phyloP scores from a whole-genome alignment of 2,888 invertebrate genomes.

The Chrysotoxum bicinctum region DNA sequence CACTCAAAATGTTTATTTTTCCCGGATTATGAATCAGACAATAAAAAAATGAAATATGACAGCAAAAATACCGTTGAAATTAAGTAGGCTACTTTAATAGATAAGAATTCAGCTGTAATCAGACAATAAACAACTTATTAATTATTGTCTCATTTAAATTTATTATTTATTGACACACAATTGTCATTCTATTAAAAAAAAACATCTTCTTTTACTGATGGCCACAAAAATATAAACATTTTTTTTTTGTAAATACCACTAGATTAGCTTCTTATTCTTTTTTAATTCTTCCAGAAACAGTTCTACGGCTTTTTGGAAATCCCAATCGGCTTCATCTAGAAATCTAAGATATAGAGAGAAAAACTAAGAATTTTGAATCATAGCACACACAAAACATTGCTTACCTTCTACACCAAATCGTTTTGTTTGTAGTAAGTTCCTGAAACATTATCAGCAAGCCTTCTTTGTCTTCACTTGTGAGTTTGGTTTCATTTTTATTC shows the following conservation, averaged over 20 bases:
- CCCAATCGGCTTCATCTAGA: constrained; percentile 78
- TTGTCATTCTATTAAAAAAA: not conserved
- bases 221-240: not conserved
- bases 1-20: not conserved
- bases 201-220: not conserved
- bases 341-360: constrained; percentile 70
- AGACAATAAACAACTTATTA: constrained; percentile 15
- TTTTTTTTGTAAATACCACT: not conserved
- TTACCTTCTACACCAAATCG: constrained; percentile 76
- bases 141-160: constrained; percentile 29
- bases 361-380: not conserved
- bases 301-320: constrained; percentile 75
- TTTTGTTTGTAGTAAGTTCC: constrained; percentile 76
- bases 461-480: constrained; percentile 75
- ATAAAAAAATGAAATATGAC: not conserved
- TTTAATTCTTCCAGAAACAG: constrained; percentile 74
- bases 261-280: constrained; percentile 73
- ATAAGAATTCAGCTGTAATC: constrained; percentile 7
- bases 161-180: constrained; percentile 11
- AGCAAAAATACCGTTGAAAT: not conserved
- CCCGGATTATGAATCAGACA: constrained; percentile 14
- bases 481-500: constrained; percentile 44
- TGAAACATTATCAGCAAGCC: constrained; percentile 77
- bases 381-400: not conserved
- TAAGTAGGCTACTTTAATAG: constrained; percentile 41